A percentile compares a stretch with the other conserved stretches of the same genome.
These are phyloP conservation scores for Caenorhabditis macrosperma DNA, from an alignment of 2,888 invertebrate species.

Conservation along the genomic window DNA sequence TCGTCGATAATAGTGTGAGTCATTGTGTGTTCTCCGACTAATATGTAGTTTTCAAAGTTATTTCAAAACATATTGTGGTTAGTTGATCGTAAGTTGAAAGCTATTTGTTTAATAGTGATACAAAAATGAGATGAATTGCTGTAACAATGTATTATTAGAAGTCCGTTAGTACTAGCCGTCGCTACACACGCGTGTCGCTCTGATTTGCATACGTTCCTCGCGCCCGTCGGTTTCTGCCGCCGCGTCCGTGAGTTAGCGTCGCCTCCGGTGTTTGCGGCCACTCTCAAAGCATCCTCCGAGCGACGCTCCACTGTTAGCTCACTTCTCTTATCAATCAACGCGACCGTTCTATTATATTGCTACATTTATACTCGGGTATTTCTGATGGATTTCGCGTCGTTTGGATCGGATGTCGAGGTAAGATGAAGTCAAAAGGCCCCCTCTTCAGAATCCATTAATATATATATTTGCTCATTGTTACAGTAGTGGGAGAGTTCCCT, in stretches of 20 bases:
- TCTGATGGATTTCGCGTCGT: slow-evolving; percentile 51
- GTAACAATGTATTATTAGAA: too few relatives aligned
- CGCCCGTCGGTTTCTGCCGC: neutral
- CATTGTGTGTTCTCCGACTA: neutral
- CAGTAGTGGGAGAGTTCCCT: neutral
- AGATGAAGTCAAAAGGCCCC: neutral
- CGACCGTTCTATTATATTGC: slow-evolving; percentile 9
- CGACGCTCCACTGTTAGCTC: slow-evolving; percentile 34
- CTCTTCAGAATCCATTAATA: neutral
- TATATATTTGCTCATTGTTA: slow-evolving; percentile 11
- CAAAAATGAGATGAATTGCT: too few relatives aligned
- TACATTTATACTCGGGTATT: slow-evolving; percentile 12
- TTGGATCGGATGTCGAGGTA: slow-evolving; percentile 53
- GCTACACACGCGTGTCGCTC: too few relatives aligned
- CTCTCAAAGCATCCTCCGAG: slow-evolving; percentile 25
- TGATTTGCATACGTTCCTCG: too few relatives aligned
- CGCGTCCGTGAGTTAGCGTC: slow-evolving; percentile 37
- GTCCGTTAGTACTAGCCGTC: too few relatives aligned
- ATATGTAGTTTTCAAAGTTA: neutral
- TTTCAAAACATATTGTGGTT: neutral
- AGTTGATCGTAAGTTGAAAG: neutral
- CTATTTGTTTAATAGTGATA: too few relatives aligned
- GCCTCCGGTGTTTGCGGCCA: slow-evolving; percentile 45
- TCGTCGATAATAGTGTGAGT: slow-evolving; percentile 47
- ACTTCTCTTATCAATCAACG: slow-evolving; percentile 29